Evolutionary conservation across 2,888 invertebrate species (phyloP).

Genomic region (Abrostola triplasia): DNA sequence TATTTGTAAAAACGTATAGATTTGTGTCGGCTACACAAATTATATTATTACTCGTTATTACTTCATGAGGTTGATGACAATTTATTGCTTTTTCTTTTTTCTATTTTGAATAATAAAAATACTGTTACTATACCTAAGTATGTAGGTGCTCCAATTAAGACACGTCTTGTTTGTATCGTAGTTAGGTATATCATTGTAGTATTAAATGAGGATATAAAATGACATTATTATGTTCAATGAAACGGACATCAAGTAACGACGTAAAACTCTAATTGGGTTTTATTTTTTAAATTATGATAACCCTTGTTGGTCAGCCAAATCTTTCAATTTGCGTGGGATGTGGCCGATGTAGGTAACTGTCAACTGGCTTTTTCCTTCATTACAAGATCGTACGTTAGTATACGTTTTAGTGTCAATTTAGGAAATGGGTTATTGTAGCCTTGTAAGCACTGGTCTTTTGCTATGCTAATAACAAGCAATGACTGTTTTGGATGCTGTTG

Average conservation of each 20-base stretch:
- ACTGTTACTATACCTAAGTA: no score
- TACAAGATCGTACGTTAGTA: conserved; percentile 20
- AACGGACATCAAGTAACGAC: no score
- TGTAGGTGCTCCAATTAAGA: no score
- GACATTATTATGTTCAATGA: no score
- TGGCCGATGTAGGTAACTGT: conserved; percentile 6
- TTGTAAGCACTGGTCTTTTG: conserved; percentile 13
- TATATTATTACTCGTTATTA: background rate
- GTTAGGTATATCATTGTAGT: no score
- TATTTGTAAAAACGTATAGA: conserved; percentile 24
- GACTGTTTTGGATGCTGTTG: no score
- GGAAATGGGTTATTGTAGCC: conserved; percentile 33
- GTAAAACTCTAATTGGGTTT: no score
- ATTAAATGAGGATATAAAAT: no score
- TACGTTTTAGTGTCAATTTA: conserved; percentile 34
- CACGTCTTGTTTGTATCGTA: no score
- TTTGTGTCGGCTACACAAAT: conserved; percentile 9
- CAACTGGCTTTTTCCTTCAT: conserved; percentile 37
- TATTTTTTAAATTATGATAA: background rate
- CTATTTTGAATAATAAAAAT: no score
- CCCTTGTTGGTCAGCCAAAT: conserved; percentile 12
- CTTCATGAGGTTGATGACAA: background rate
- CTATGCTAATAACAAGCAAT: no score
- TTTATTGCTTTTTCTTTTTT: no score
- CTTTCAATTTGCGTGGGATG: conserved; percentile 7